Evolutionary conservation across 2,888 invertebrate genomes (phyloP), one percentile per base, ranked within the genome.

Genomic region (Prosopocoilus inquinatus): DNA sequence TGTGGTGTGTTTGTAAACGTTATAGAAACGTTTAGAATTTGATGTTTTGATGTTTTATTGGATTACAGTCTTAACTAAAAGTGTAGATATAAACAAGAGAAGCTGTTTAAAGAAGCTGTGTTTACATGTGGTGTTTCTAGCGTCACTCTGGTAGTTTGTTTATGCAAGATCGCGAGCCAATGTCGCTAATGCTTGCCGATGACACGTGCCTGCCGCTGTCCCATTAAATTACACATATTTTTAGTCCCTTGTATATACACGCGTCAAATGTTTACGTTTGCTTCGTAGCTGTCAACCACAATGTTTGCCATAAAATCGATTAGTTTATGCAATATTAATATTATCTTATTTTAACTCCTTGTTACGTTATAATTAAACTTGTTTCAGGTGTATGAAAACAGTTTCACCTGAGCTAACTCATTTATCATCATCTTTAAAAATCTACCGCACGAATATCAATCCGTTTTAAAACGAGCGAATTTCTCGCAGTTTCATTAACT

Each of bases 181-280:
- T 65, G 66, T 64, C 66, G 65, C 64, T 64, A 64, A 63, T 65
- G 64, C 59, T 53, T 63, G 59, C 56, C 56, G 64, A 61, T 67
- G 67, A 67, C 67, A 67, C 66, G 67, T 68, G 67, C 68, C 63
- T 55, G 54, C 53, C 57, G 60, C 63, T 65, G 66, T 64, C 66
- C 65, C 67, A 67, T 68, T 67, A 69, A 64, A 64, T 66, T 64
- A 63, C 60, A 62, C 62, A 67, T 69, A 68, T 67, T 69, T 68
- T 67, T 67, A 67, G 67, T 58, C 57, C 51, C 54, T 58, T 65
- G 57, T 63, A 58, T 59, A 53, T 53, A 61, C 60, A 64, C 59
- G 64, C 64, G 56, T 63, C 60, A 62, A 62, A 60, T 59, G 62
- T 64, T 64, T 62, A 61, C 56, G 65, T 59, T 66, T 65, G 66